phyloP scores from a whole-genome alignment of 2,888 invertebrate genomes.

The Rhagium mordax region DNA sequence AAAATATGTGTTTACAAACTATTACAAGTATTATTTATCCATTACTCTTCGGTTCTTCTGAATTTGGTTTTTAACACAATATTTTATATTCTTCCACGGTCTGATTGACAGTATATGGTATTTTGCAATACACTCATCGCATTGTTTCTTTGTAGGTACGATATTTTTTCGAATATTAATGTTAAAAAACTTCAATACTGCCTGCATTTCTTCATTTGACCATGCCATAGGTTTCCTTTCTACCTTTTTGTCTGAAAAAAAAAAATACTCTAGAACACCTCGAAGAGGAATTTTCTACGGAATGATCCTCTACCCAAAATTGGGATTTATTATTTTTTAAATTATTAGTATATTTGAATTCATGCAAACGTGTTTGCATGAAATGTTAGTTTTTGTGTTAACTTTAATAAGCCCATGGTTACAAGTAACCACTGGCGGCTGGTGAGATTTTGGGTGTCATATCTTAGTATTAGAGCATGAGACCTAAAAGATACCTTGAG shows the following conservation, averaged over 20 bases:
- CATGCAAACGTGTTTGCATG: no score
- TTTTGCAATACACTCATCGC: slow-evolving; percentile 16
- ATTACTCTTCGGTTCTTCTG: no score
- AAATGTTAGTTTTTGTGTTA: no score
- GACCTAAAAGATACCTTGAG: no score
- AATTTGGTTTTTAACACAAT: slow-evolving; percentile 9
- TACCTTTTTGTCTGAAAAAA: background rate
- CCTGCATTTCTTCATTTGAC: slow-evolving; percentile 20
- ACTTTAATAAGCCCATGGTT: no score
- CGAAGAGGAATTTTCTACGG: background rate
- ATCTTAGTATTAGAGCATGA: no score
- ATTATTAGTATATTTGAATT: no score
- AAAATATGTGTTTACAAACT: no score
- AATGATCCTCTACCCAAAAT: background rate
- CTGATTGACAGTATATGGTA: background rate
- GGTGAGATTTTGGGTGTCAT: no score
- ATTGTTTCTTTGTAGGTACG: slow-evolving; percentile 7
- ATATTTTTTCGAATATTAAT: slow-evolving; percentile 13
- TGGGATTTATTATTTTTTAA: no score
- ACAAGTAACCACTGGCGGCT: no score
- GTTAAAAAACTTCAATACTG: slow-evolving; percentile 25
- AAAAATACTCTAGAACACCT: background rate
- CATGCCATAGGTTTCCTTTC: slow-evolving; percentile 9
- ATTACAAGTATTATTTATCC: no score
- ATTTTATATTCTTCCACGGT: slow-evolving; percentile 19